These are phyloP conservation scores for Amphipyra berbera DNA, from an alignment of 2,888 invertebrate genomes.

Conservation along the genomic window DNA sequence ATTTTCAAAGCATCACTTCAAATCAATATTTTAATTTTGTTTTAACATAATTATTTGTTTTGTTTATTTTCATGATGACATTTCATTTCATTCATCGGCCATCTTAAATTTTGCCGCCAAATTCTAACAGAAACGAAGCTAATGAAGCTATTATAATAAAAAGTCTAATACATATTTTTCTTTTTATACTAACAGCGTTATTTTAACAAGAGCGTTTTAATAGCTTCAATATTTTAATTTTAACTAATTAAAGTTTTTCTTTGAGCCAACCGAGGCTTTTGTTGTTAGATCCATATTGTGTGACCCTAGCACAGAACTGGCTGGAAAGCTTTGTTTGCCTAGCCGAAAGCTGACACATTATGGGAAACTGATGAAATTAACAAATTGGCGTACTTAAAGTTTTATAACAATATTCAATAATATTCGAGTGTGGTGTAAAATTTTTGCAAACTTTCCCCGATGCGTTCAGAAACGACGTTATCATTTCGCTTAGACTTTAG, in stretches of 20 bases:
- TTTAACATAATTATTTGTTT: conserved; percentile 62
- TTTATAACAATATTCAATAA: conserved; percentile 56
- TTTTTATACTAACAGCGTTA: conserved; percentile 78
- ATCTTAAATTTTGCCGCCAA: conserved; percentile 62
- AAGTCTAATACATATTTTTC: conserved; percentile 53
- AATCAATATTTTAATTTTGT: conserved; percentile 64
- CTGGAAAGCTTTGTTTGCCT: conserved; percentile 73
- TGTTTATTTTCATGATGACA: conserved; percentile 60
- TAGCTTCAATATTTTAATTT: conserved; percentile 56
- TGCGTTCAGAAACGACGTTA: conserved; percentile 70
- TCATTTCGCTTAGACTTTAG: conserved; percentile 83
- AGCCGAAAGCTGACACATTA: conserved; percentile 73
- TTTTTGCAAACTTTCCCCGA: conserved; percentile 71
- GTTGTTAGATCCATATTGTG: conserved; percentile 65
- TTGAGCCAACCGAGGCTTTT: conserved; percentile 66
- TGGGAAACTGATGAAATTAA: conserved; percentile 67
- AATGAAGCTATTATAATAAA: conserved; percentile 47
- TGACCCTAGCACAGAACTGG: conserved; percentile 60
- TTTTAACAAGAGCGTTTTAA: conserved; percentile 73
- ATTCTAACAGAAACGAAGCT: conserved; percentile 53
- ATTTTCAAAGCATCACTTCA: conserved; percentile 82
- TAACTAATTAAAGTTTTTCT: conserved; percentile 51
- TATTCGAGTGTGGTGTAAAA: conserved; percentile 31
- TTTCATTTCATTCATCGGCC: conserved; percentile 68
- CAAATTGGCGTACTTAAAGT: conserved; percentile 60